Base-by-base conservation (phyloP, 2,888 invertebrate genomes). In the Drosophila pegasa region DNA sequence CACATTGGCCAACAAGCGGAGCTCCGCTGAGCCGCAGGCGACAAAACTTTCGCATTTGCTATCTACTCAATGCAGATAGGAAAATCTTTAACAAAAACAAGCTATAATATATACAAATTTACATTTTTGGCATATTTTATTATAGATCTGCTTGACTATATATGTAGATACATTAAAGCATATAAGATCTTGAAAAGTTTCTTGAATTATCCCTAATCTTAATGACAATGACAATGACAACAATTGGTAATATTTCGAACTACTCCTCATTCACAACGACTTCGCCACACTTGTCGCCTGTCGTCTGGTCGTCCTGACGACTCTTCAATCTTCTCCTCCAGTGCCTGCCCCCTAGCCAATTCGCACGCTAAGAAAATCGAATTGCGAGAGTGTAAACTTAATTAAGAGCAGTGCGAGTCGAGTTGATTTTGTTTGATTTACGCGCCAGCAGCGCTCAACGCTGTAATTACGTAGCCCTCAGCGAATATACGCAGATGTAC, bases 361-460 rank as follows among this genome's bases (percentile, higher is more conserved):
- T 16, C 31, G 45, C 48, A 37, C 35, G 58, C 56, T 41, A 59
- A 68, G 51, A 65, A 78, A 80, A 84, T 81, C 75, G 85, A 87
- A 87, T 81, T 75, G 64, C 57, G 60, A 69, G 69, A 84, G 85
- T 82, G 86, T 87, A 87, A 87, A 85, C 83, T 87, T 87, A 83
- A 83, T 83, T 83, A 87, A 83, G 77, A 81, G 64, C 70, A 65
- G 56, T 64, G 63, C 78, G 52, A 62, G 35, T 66, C 56, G 63
- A 85, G 86, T 87, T 85, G 77, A 85, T 85, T 76, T 82, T 82
- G 74, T 85, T 83, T 83, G 88, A 81, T 85, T 83, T 82, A 79
- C 71, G 76, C 75, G 77, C 65, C 85, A 72, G 81, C 70, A 81
- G 86, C 74, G 47, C 69, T 66, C 58, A 56, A 29, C 43, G 58